A percentile compares a stretch with the other conserved stretches of the same genome.
Evolutionary conservation across 2,888 invertebrate species (phyloP).

Genomic region (Exephanes ischioxanthus): DNA sequence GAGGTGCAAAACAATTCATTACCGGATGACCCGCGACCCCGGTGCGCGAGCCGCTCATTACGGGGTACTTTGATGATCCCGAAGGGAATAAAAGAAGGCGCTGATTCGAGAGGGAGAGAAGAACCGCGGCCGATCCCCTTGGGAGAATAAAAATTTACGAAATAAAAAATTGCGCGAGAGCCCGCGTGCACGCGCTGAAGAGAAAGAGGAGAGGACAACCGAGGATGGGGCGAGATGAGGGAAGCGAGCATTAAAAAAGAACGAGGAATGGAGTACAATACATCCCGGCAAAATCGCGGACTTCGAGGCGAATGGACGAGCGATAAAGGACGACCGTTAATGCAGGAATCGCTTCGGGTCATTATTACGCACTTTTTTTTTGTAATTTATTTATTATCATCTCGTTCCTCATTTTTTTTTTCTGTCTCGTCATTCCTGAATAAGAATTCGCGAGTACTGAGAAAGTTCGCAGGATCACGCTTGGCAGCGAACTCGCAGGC

Average conservation of each 20-base stretch:
- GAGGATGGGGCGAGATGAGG: neutral
- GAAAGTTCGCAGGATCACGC: constrained; percentile 4
- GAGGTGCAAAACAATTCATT: constrained; percentile 84
- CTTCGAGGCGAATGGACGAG: constrained; percentile 32
- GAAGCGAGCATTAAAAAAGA: constrained; percentile 22
- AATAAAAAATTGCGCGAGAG: constrained; percentile 34
- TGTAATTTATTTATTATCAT: constrained; percentile 16
- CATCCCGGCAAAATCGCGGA: neutral
- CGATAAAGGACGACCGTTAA: constrained; percentile 42
- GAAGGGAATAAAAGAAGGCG: constrained; percentile 62
- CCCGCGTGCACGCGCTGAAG: constrained; percentile 21
- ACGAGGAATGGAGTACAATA: constrained; percentile 42
- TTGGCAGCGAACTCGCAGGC: neutral
- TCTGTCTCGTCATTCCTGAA: neutral
- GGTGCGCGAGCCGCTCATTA: constrained; percentile 82
- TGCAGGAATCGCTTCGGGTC: constrained; percentile 39
- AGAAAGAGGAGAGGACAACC: constrained; percentile 20
- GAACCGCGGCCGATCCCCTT: constrained; percentile 27
- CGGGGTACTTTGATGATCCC: constrained; percentile 82
- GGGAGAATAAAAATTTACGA: constrained; percentile 55
- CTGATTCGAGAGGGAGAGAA: neutral
- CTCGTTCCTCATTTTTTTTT: constrained; percentile 3
- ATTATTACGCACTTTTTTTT: constrained; percentile 43
- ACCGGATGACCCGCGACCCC: constrained; percentile 80
- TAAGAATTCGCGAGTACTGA: neutral